These are phyloP conservation scores for Biston stratarius DNA, from an alignment of 2,888 invertebrate species.

Conservation along the genomic window DNA sequence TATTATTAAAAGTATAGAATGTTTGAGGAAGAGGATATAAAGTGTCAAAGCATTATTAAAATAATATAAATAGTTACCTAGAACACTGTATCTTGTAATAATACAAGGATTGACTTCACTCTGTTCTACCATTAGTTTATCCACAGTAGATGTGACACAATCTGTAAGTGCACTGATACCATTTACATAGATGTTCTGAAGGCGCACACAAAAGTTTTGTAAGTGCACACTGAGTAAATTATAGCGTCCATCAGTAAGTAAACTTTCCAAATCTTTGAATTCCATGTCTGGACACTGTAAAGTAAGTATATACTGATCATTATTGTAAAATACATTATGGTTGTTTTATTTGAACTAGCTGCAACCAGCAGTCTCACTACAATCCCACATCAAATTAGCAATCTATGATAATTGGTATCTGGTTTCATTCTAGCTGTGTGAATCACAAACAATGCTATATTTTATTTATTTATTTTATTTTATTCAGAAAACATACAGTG, in stretches of 20 bases:
- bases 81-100: conserved; percentile 89
- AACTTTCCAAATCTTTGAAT: conserved; percentile 88
- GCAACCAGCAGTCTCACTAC: no score
- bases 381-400: no score
- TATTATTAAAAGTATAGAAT: no score
- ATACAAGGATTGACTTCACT: conserved; percentile 76
- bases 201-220: conserved; percentile 86
- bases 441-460: no score
- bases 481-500: no score
- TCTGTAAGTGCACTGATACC: conserved; percentile 89
- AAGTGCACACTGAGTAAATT: conserved; percentile 85
- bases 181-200: conserved; percentile 86
- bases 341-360: not conserved
- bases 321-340: not conserved
- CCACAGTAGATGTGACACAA: conserved; percentile 86
- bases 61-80: conserved; percentile 78
- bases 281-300: conserved; percentile 91
- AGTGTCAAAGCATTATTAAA: not conserved
- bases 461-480: no score
- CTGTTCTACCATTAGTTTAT: conserved; percentile 86
- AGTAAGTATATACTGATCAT: not conserved
- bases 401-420: no score
- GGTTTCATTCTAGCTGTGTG: no score
- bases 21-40: no score
- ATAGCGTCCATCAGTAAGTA: conserved; percentile 88